Percentiles rank a stretch among this genome's conserved stretches.
Conservation (phyloP, 2,797 vertebrate genomes). For the Sebastolobus alascanus region DNA sequence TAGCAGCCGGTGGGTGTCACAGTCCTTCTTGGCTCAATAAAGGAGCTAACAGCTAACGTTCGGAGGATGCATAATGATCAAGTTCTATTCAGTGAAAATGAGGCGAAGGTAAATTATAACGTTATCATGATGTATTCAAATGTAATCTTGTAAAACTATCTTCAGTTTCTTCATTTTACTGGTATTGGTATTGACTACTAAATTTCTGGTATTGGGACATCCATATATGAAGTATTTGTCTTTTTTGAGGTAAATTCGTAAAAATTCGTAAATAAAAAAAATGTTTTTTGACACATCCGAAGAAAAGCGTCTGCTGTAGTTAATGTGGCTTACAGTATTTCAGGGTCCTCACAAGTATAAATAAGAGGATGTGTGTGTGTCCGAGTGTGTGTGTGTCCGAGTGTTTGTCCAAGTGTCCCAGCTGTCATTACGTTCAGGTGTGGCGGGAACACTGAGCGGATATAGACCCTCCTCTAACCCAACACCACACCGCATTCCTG, state of each 20-base stretch:
- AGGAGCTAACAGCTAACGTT: too few species aligned
- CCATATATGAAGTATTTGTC: background rate
- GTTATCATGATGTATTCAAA: too few species aligned
- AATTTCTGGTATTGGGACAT: too few species aligned
- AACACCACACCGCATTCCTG: constrained; percentile 58
- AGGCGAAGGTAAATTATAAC: too few species aligned
- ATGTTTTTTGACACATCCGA: background rate
- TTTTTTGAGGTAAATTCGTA: background rate
- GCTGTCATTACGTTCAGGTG: constrained; percentile 64
- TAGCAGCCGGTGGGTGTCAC: too few species aligned
- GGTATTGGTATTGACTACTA: too few species aligned
- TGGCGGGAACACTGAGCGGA: constrained; percentile 56
- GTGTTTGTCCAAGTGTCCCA: background rate
- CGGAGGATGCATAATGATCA: too few species aligned
- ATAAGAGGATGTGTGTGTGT: background rate
- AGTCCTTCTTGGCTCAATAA: too few species aligned
- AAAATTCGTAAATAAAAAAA: background rate
- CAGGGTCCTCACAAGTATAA: background rate
- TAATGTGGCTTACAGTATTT: background rate
- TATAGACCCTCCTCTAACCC: constrained; percentile 52
- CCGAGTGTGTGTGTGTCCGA: background rate
- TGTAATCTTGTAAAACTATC: too few species aligned
- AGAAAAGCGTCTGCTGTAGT: background rate
- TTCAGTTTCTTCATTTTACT: too few species aligned
- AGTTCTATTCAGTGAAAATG: too few species aligned